phyloP scores from a whole-genome alignment of 2,888 invertebrate species.

The Chalcosyrphus nemorum region DNA sequence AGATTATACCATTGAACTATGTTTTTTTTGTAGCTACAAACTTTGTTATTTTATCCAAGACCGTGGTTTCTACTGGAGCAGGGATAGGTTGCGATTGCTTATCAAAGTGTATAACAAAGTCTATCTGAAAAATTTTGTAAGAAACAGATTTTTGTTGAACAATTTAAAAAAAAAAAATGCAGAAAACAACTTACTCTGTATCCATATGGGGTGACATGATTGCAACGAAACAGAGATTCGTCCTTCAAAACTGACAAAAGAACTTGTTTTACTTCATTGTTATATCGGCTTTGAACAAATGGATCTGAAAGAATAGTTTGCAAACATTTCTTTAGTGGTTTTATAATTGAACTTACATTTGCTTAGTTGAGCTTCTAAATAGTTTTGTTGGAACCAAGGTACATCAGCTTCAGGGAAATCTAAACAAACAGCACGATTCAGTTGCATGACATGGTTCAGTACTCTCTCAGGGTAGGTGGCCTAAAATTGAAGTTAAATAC shows the following conservation, averaged over 20 bases:
- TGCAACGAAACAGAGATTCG: constrained; percentile 78
- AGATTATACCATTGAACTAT: too few species aligned
- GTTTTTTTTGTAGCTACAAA: too few species aligned
- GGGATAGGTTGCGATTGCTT: constrained; percentile 76
- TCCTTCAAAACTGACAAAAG: constrained; percentile 77
- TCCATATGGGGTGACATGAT: constrained; percentile 81
- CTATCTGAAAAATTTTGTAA: constrained; percentile 75
- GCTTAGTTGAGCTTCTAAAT: constrained; percentile 83
- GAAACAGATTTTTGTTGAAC: neutral
- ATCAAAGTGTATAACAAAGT: constrained; percentile 81
- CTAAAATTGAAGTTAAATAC: constrained; percentile 77
- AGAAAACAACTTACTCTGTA: constrained; percentile 77
- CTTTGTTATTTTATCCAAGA: constrained; percentile 80
- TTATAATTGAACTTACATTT: constrained; percentile 82
- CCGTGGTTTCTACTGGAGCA: constrained; percentile 77
- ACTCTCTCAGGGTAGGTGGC: constrained; percentile 84
- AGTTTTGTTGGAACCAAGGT: constrained; percentile 87
- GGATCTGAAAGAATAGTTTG: constrained; percentile 73
- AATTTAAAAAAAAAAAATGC: neutral
- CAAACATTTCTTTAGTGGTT: too few species aligned
- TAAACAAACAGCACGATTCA: constrained; percentile 86
- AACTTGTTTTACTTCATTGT: constrained; percentile 76
- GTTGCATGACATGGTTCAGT: constrained; percentile 84
- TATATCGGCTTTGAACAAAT: constrained; percentile 74
- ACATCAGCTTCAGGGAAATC: constrained; percentile 85